phyloP scores from a whole-genome alignment of 2,113 vertebrate species.

The Diglossa brunneiventris region DNA sequence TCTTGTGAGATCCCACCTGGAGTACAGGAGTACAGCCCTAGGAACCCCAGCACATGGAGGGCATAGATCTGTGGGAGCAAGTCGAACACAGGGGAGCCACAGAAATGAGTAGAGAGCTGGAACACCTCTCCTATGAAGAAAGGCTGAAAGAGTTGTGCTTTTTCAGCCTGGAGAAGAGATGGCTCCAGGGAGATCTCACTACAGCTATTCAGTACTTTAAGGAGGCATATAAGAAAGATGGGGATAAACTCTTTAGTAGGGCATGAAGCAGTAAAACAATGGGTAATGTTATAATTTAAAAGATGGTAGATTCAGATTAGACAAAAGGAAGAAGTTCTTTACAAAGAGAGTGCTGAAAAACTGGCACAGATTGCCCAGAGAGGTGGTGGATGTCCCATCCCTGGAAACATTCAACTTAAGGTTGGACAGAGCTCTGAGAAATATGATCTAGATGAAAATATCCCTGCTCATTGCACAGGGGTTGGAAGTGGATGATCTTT shows the following conservation, averaged over 20 bases:
- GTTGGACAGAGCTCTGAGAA: background rate
- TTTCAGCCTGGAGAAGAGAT: background rate
- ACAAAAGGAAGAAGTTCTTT: background rate
- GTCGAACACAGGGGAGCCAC: background rate
- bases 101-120: background rate
- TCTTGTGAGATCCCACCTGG: accelerated
- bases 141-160: background rate
- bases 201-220: background rate
- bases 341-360: background rate
- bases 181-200: background rate
- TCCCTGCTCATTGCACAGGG: background rate
- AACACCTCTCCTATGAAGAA: background rate
- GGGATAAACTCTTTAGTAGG: background rate
- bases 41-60: background rate
- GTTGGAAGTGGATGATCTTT: background rate
- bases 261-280: background rate
- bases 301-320: background rate
- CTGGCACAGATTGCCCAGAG: background rate
- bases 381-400: background rate
- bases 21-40: background rate
- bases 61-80: background rate
- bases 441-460: background rate
- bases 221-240: background rate
- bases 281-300: background rate
- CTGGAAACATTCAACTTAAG: background rate